These are phyloP conservation scores for Thera obeliscata DNA, from an alignment of 2,888 invertebrate species.

Conservation along the genomic window DNA sequence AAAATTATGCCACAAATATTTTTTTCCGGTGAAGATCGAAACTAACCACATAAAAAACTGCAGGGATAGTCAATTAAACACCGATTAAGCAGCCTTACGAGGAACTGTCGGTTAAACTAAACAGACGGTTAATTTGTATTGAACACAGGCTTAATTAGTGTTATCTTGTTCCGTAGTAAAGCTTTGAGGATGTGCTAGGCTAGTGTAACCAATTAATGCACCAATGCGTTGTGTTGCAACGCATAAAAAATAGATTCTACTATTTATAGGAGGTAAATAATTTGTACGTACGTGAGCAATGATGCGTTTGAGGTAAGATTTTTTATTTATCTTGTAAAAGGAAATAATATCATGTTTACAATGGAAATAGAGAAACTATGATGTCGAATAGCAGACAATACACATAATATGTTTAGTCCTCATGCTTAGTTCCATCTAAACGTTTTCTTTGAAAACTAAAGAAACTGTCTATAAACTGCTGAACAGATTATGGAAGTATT, in stretches of 20 bases:
- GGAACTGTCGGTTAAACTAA: background rate
- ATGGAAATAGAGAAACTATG: too few species aligned
- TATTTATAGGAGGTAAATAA: background rate
- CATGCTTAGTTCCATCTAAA: too few species aligned
- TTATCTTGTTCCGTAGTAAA: conserved; percentile 21
- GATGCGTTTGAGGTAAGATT: conserved; percentile 1
- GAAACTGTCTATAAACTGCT: too few species aligned
- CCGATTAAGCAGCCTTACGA: background rate
- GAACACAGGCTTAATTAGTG: conserved; percentile 16
- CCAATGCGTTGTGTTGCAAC: background rate
- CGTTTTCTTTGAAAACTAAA: too few species aligned
- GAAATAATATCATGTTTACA: background rate
- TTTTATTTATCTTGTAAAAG: background rate
- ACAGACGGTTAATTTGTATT: background rate
- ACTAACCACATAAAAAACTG: too few species aligned
- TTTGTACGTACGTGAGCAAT: background rate
- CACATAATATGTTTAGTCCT: too few species aligned
- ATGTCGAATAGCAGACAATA: too few species aligned
- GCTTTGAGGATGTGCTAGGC: conserved; percentile 25
- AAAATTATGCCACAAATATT: too few species aligned
- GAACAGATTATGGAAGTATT: too few species aligned
- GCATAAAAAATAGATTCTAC: background rate
- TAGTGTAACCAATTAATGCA: conserved; percentile 19
- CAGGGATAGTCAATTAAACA: too few species aligned
- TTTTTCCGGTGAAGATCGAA: too few species aligned